Percentiles rank a stretch among this genome's conserved stretches.
These are phyloP conservation scores for Strongylocentrotus purpuratus DNA, from an alignment of 35 echinoderm and acorn worm genomes.

Conservation along the genomic window DNA sequence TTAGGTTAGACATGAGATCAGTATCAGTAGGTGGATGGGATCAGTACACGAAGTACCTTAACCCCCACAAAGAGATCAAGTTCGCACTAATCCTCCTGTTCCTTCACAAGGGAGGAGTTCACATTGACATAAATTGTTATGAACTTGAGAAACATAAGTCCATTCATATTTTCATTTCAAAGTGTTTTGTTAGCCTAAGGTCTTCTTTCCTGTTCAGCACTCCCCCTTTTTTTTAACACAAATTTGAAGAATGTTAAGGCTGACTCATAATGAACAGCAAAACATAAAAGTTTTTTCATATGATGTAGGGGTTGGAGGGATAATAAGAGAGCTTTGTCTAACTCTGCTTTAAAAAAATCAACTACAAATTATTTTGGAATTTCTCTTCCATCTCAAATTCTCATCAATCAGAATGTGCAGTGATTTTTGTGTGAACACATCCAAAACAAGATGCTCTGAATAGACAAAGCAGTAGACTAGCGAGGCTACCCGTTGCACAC, in stretches of 20 bases:
- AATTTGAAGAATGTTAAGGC: too few species aligned
- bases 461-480: conserved; percentile 3
- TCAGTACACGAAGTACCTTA: conserved; percentile 39
- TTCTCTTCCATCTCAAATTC: neutral
- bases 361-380: neutral
- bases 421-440: neutral
- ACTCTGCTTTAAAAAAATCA: too few species aligned
- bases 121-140: neutral
- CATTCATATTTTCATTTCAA: neutral
- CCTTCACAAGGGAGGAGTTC: neutral
- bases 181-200: neutral
- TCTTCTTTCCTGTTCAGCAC: neutral
- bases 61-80: conserved; percentile 39
- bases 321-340: too few species aligned
- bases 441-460: neutral
- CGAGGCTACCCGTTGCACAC: neutral
- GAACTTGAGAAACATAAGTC: neutral
- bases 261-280: too few species aligned
- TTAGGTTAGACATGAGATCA: conserved; percentile 20
- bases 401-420: too few species aligned
- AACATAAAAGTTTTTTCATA: too few species aligned
- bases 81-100: conserved; percentile 14
- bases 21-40: conserved; percentile 54
- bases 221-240: too few species aligned
- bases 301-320: too few species aligned